Conservation (phyloP, 2,888 invertebrate genomes). For the Drosophila pseudotalamancana region DNA sequence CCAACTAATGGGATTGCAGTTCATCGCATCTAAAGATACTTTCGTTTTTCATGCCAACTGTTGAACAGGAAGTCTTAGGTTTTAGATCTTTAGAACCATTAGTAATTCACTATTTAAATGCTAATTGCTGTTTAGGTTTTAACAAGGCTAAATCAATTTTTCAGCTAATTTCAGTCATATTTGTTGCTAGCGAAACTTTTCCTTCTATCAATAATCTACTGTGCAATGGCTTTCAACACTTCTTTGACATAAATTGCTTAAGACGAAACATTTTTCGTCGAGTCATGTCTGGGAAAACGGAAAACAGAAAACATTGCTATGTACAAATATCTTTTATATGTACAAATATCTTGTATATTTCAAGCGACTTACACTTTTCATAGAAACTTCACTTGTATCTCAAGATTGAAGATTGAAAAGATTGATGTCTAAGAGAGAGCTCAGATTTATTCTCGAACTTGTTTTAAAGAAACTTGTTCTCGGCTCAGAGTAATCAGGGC, state of each 20-base stretch:
- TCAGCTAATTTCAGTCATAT: background rate
- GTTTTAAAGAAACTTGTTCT: background rate
- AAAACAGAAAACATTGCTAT: constrained; percentile 12
- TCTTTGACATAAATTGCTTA: constrained; percentile 56
- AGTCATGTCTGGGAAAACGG: constrained; percentile 66
- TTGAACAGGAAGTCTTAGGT: constrained; percentile 21
- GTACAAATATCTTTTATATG: background rate
- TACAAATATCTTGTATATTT: background rate
- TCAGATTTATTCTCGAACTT: constrained; percentile 5
- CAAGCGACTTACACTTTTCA: constrained; percentile 1
- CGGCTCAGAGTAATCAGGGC: background rate
- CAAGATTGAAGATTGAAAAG: constrained; percentile 6
- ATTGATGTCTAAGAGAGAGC: background rate
- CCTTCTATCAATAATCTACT: constrained; percentile 1
- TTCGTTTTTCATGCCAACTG: constrained; percentile 65
- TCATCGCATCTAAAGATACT: constrained; percentile 43
- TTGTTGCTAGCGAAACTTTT: background rate
- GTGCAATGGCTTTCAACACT: constrained; percentile 24
- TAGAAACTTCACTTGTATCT: constrained; percentile 1
- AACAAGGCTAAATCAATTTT: constrained; percentile 47
- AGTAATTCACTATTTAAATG: constrained; percentile 48
- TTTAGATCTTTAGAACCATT: constrained; percentile 70
- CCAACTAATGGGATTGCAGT: constrained; percentile 53
- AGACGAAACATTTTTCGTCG: constrained; percentile 27
- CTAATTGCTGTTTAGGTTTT: constrained; percentile 25